Conservation (phyloP, 2,113 vertebrate species). For the Lampris megalopsis region DNA sequence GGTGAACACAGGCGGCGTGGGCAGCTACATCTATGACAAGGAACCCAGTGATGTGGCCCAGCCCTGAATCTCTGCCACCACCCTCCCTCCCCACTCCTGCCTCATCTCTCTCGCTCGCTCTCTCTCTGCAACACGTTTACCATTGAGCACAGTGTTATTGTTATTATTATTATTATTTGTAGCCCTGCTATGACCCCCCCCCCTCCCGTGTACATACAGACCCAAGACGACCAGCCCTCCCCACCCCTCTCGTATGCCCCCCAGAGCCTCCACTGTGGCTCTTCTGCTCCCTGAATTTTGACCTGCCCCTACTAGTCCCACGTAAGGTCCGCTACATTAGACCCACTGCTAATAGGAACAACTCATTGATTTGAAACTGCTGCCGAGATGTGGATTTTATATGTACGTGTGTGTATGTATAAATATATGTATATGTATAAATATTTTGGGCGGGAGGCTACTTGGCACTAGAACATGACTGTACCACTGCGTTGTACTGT, state of each 20-base stretch:
- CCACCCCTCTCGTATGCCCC: constrained; percentile 18
- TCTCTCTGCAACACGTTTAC: constrained; percentile 50
- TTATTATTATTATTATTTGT: constrained; percentile 48
- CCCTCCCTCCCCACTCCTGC: not conserved
- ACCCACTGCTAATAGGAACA: constrained; percentile 32
- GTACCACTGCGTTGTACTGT: not conserved
- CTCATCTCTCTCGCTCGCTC: constrained; percentile 42
- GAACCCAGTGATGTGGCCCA: constrained; percentile 88
- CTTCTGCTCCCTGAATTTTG: constrained; percentile 2
- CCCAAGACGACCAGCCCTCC: constrained; percentile 42
- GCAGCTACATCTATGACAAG: constrained; percentile 97
- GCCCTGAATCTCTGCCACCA: constrained; percentile 81
- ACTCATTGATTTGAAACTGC: constrained; percentile 14
- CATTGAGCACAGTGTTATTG: constrained; percentile 29
- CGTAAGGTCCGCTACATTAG: not conserved
- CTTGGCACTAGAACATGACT: not conserved
- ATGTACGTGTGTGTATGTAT: not conserved
- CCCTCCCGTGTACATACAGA: constrained; percentile 30
- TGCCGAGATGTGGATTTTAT: constrained; percentile 18
- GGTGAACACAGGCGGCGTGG: constrained; percentile 96
- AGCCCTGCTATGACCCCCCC: not conserved
- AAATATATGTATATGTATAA: too few species aligned
- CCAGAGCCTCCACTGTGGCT: not conserved
- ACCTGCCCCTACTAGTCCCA: constrained; percentile 1
- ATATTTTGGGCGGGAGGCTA: not conserved